phyloP scores from a whole-genome alignment of 2,113 vertebrate genomes.

The Scophthalmus maximus region DNA sequence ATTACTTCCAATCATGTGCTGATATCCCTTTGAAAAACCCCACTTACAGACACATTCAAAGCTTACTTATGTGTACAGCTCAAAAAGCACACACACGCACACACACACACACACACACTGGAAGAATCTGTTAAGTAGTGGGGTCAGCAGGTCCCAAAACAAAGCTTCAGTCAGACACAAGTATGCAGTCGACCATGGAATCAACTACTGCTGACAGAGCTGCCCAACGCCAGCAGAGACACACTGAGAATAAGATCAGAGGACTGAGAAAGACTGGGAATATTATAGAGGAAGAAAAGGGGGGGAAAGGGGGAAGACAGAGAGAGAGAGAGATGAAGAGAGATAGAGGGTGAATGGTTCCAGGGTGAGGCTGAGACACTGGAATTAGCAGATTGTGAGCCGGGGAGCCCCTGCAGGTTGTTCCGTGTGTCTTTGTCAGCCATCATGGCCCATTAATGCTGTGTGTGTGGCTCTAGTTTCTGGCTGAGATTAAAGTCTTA shows the following conservation, averaged over 20 bases:
- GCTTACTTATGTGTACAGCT: neutral
- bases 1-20: too few species aligned
- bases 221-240: constrained; percentile 36
- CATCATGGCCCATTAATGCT: constrained; percentile 75
- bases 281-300: neutral
- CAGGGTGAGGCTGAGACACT: constrained; percentile 42
- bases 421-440: constrained; percentile 66
- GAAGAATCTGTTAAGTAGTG: constrained; percentile 37
- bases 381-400: constrained; percentile 65
- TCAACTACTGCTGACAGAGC: constrained; percentile 68
- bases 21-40: neutral
- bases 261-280: constrained; percentile 11
- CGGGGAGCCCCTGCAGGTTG: constrained; percentile 68
- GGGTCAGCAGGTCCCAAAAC: constrained; percentile 62
- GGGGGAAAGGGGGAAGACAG: constrained; percentile 9
- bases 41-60: neutral
- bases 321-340: constrained; percentile 16
- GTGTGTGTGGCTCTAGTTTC: constrained; percentile 76
- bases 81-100: constrained; percentile 19
- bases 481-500: constrained; percentile 81
- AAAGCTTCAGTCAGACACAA: constrained; percentile 72
- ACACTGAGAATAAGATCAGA: constrained; percentile 33
- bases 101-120: constrained; percentile 27
- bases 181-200: constrained; percentile 57
- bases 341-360: constrained; percentile 26